Percentiles rank a stretch among this genome's conserved stretches.
These are phyloP conservation scores for Papilio xuthus DNA, from an alignment of 1,140 invertebrate species.

Conservation along the genomic window DNA sequence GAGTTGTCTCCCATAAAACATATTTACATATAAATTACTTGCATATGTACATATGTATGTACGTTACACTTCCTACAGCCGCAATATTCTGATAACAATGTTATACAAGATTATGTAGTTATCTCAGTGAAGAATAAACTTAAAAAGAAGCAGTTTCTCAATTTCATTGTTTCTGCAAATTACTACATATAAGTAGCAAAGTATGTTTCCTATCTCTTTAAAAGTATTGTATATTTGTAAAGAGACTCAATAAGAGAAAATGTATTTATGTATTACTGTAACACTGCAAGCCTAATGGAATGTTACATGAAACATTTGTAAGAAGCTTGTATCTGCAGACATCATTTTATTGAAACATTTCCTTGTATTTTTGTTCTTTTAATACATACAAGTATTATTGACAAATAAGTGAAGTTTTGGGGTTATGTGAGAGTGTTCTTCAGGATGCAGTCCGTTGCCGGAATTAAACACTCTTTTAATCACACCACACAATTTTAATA, in stretches of 20 bases:
- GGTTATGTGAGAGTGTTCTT: no score
- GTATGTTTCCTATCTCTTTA: no score
- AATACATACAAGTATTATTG: background rate
- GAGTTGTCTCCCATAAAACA: background rate
- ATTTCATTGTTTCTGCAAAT: no score
- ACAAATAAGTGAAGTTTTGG: background rate
- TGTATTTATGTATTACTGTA: background rate
- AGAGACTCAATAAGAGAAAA: background rate
- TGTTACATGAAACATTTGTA: background rate
- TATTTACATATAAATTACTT: background rate
- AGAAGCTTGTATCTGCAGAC: background rate
- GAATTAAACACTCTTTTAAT: no score
- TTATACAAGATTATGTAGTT: background rate
- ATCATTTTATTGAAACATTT: conserved; percentile 2
- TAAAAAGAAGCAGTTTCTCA: no score
- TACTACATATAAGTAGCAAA: no score
- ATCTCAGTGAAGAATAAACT: no score
- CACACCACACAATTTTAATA: no score
- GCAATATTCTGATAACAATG: background rate
- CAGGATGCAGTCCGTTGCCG: no score
- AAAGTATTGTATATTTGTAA: background rate
- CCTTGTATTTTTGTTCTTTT: background rate
- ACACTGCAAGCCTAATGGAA: background rate
- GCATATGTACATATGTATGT: background rate
- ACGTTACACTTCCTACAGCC: background rate